A percentile compares a stretch with the other conserved stretches of the same genome.
Evolutionary conservation across 2,888 invertebrate genomes (phyloP).

Genomic region (Myathropa florea): DNA sequence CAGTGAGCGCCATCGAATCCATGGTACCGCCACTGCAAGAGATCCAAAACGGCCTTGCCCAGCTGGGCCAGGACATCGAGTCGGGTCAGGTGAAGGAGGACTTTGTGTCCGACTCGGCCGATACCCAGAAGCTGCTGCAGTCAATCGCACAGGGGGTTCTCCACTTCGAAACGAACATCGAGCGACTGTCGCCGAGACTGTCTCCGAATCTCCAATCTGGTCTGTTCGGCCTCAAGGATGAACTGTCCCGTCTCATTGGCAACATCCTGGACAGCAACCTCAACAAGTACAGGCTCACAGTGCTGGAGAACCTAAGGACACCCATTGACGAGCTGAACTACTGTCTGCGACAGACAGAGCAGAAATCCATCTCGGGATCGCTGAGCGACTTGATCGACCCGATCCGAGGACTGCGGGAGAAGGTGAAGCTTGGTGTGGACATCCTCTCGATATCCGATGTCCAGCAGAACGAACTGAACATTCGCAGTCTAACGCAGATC

Average conservation of each 20-base stretch:
- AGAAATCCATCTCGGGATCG: slow-evolving; percentile 79
- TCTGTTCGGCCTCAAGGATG: slow-evolving; percentile 81
- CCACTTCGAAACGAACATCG: slow-evolving; percentile 80
- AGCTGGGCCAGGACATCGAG: slow-evolving; percentile 81
- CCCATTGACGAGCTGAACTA: slow-evolving; percentile 82
- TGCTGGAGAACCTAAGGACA: slow-evolving; percentile 81
- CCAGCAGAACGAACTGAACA: slow-evolving; percentile 75
- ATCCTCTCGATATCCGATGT: slow-evolving; percentile 74
- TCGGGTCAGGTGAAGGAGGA: slow-evolving; percentile 78
- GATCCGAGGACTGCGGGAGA: slow-evolving; percentile 77
- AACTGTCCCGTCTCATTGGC: slow-evolving; percentile 83
- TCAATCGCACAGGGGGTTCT: slow-evolving; percentile 80
- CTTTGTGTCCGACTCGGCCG: slow-evolving; percentile 77
- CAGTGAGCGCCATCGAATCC: slow-evolving; percentile 80
- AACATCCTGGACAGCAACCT: slow-evolving; percentile 82
- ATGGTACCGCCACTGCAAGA: slow-evolving; percentile 83
- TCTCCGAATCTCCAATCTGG: slow-evolving; percentile 75
- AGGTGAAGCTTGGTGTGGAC: slow-evolving; percentile 77
- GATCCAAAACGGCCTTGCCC: slow-evolving; percentile 82
- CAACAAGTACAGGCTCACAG: slow-evolving; percentile 79
- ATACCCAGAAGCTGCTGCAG: slow-evolving; percentile 79
- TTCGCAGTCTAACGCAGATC: slow-evolving; percentile 76
- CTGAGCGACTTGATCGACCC: slow-evolving; percentile 79
- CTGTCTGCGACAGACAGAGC: slow-evolving; percentile 80
- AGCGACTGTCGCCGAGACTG: slow-evolving; percentile 74